phyloP scores from a whole-genome alignment of 1,140 invertebrate species.

The Eueides isabella region DNA sequence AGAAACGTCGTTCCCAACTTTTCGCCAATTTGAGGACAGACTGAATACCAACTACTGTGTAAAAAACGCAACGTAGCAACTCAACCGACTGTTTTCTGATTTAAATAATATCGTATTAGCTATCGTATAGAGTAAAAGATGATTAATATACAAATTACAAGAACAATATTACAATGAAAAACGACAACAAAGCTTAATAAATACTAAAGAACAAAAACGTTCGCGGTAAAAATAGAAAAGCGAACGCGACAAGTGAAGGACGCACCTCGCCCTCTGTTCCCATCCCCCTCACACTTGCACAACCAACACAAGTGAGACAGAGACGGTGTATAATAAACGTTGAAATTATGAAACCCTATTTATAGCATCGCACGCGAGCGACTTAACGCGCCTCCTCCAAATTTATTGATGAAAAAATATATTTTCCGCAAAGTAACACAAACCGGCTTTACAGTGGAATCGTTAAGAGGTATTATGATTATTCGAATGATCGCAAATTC shows the following conservation, averaged over 20 bases:
- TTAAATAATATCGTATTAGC: no score
- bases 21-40: no score
- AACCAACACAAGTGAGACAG: constrained; percentile 28
- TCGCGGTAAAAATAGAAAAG: constrained; percentile 64
- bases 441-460: neutral
- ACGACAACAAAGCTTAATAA: constrained; percentile 25
- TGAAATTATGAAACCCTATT: constrained; percentile 8
- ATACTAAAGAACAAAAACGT: constrained; percentile 44
- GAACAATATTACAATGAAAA: constrained; percentile 6
- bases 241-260: constrained; percentile 71
- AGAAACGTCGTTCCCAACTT: no score
- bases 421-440: neutral
- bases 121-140: neutral
- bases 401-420: constrained; percentile 48
- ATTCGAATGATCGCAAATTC: neutral
- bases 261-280: constrained; percentile 50
- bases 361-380: constrained; percentile 60
- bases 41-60: no score
- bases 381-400: constrained; percentile 42
- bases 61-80: no score
- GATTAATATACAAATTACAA: neutral
- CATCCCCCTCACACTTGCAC: constrained; percentile 42
- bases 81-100: no score
- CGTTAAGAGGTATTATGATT: neutral
- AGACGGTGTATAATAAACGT: constrained; percentile 48